Conservation (phyloP, 2,113 vertebrate genomes). For the Mesitornis unicolor region DNA sequence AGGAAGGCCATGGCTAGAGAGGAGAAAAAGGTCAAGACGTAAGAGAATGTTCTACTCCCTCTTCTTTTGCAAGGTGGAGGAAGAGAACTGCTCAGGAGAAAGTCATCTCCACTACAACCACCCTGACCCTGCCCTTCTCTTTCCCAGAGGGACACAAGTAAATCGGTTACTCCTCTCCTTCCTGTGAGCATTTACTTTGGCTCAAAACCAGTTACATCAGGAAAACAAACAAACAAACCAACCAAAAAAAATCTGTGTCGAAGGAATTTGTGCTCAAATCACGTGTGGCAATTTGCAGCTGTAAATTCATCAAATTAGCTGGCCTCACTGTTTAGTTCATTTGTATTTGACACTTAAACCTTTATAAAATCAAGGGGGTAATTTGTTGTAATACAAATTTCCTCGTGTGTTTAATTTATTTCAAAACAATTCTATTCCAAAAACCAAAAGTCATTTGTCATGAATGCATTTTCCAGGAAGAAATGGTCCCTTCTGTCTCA, state of each 20-base stretch:
- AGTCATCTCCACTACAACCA: background rate
- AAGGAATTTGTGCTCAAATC: background rate
- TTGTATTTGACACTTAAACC: background rate
- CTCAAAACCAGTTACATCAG: background rate
- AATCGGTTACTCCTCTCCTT: background rate
- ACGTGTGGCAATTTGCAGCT: background rate
- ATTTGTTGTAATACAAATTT: background rate
- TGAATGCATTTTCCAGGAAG: constrained; percentile 10
- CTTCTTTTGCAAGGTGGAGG: background rate
- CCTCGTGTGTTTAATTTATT: background rate
- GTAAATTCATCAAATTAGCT: background rate
- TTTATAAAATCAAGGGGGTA: background rate
- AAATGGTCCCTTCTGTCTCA: constrained; percentile 36
- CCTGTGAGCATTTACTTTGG: background rate
- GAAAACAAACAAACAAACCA: background rate
- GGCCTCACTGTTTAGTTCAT: background rate
- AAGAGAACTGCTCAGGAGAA: background rate
- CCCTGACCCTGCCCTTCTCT: background rate
- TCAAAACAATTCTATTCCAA: constrained; percentile 7
- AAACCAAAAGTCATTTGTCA: background rate
- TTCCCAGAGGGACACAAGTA: background rate
- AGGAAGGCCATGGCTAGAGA: background rate
- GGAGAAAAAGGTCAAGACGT: background rate
- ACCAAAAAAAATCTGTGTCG: background rate
- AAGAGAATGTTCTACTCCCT: background rate